These are phyloP conservation scores for Rallus crepitans DNA, from an alignment of 2,797 vertebrate genomes.

Conservation along the genomic window DNA sequence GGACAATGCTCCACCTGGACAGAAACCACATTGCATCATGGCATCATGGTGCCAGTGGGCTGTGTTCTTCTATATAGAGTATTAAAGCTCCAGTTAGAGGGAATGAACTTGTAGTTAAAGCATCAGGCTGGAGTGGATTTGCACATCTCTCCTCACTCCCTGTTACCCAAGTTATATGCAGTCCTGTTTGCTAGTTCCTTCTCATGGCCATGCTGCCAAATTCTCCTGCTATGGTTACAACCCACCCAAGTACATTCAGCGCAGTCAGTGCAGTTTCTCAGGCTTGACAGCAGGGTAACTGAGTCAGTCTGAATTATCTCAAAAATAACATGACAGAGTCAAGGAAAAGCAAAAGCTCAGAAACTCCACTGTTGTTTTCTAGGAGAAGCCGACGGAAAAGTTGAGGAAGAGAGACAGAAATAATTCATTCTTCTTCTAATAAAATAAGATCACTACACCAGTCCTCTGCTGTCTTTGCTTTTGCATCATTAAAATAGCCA, in stretches of 20 bases:
- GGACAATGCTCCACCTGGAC: background rate
- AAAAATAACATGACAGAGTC: slow-evolving; percentile 25
- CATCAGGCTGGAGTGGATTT: background rate
- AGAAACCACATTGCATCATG: background rate
- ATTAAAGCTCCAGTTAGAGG: background rate
- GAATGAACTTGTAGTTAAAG: background rate
- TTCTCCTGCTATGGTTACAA: background rate
- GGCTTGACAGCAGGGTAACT: slow-evolving; percentile 20
- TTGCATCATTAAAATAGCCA: background rate
- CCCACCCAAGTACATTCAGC: background rate
- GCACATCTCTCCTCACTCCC: background rate
- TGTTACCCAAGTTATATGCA: background rate
- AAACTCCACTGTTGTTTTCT: background rate
- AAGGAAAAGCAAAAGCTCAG: slow-evolving; percentile 18
- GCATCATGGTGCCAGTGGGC: background rate
- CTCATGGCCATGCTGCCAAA: background rate
- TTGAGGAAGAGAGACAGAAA: background rate
- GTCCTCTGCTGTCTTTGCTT: background rate
- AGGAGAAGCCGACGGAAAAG: background rate
- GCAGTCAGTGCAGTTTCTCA: slow-evolving; percentile 11
- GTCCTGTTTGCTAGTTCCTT: background rate
- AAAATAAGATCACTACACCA: background rate
- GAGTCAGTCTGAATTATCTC: slow-evolving; percentile 30
- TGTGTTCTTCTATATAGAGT: background rate
- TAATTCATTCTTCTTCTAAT: background rate